phyloP scores from a whole-genome alignment of 2,113 vertebrate genomes.

The Myotis davidii region DNA sequence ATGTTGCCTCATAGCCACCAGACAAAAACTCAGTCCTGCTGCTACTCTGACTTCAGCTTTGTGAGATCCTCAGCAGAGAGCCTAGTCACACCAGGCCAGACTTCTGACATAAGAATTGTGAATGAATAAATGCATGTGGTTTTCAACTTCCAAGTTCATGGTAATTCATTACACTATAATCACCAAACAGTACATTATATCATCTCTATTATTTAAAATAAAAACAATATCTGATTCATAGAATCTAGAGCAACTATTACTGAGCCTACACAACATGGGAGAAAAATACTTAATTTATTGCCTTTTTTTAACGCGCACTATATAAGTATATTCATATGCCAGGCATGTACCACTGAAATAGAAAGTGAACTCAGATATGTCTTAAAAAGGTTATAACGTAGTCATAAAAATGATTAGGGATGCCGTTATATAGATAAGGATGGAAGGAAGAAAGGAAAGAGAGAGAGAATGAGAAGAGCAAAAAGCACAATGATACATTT shows the following conservation, averaged over 20 bases:
- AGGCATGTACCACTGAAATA: background rate
- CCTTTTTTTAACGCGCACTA: background rate
- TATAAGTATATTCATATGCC: background rate
- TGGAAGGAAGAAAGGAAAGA: background rate
- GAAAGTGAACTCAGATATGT: background rate
- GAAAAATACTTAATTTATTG: background rate
- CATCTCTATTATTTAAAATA: background rate
- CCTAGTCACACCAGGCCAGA: background rate
- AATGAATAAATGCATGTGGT: background rate
- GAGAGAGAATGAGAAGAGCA: background rate
- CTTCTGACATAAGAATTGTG: background rate
- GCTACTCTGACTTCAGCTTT: background rate
- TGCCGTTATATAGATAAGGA: background rate
- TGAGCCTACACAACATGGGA: accelerated
- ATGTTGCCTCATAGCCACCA: background rate
- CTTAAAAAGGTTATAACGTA: background rate
- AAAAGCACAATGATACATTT: background rate
- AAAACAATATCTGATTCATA: background rate
- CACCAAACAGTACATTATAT: background rate
- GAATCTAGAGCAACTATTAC: background rate
- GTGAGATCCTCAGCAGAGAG: background rate
- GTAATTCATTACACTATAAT: background rate
- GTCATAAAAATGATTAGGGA: background rate
- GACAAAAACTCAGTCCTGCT: background rate
- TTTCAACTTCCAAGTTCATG: background rate